Conservation (phyloP, 2,113 vertebrate species). For the Meleagris gallopavo region DNA sequence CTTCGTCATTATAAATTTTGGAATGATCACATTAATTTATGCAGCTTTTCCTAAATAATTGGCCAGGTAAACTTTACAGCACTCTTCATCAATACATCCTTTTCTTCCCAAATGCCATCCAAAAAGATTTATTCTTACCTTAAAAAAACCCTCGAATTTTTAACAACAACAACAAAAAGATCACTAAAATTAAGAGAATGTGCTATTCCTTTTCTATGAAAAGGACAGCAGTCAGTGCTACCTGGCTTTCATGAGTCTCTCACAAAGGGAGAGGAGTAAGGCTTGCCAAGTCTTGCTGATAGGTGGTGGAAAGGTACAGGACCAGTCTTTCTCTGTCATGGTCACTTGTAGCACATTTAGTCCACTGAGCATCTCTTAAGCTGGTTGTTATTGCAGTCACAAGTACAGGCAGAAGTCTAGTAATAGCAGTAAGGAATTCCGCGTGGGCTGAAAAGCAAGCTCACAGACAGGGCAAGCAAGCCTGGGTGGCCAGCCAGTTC, state of each 20-base stretch:
- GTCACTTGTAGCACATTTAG: neutral
- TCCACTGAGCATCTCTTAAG: neutral
- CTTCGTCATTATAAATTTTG: neutral
- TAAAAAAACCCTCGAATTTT: neutral
- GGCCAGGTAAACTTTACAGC: neutral
- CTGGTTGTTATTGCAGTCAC: neutral
- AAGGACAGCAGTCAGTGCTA: neutral
- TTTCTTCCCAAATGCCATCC: neutral
- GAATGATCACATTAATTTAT: neutral
- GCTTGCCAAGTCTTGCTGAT: neutral
- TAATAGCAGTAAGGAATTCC: neutral
- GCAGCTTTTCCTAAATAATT: constrained; percentile 17
- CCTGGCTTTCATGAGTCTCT: neutral
- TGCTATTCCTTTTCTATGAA: neutral
- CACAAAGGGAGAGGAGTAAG: neutral
- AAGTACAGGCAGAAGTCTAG: neutral
- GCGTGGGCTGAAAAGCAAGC: neutral
- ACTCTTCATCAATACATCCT: neutral
- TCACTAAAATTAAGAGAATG: neutral
- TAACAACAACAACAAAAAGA: neutral
- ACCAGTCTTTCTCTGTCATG: neutral
- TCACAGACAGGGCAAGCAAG: neutral
- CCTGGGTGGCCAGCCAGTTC: neutral
- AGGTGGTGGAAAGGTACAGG: neutral
- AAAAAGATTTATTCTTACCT: neutral